A percentile compares a stretch with the other conserved stretches of the same genome.
These are phyloP conservation scores for Sitodiplosis mosellana DNA, from an alignment of 1,140 invertebrate species.

Conservation along the genomic window DNA sequence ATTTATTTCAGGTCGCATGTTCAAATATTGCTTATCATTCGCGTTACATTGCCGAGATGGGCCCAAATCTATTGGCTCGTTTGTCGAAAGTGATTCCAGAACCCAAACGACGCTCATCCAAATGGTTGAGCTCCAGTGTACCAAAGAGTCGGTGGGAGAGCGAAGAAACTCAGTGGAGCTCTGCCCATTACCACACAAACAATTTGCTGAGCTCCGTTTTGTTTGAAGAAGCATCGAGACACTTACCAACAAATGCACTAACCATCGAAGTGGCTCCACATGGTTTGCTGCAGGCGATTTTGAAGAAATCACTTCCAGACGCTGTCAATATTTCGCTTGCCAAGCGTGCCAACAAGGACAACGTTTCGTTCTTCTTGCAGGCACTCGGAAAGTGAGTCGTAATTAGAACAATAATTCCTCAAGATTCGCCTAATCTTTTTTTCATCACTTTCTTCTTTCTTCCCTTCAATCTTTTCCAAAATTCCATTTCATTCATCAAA, in stretches of 20 bases:
- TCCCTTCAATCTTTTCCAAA: too few relatives aligned
- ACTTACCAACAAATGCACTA: slow-evolving; percentile 62
- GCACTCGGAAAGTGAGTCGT: slow-evolving; percentile 51
- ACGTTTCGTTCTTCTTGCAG: slow-evolving; percentile 44
- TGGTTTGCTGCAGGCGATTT: slow-evolving; percentile 53
- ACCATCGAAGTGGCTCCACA: slow-evolving; percentile 71
- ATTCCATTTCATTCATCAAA: too few relatives aligned
- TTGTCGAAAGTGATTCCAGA: slow-evolving; percentile 47
- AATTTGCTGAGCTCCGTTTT: slow-evolving; percentile 70
- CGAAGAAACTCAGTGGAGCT: slow-evolving; percentile 45
- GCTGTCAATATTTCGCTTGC: slow-evolving; percentile 59
- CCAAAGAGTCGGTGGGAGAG: slow-evolving; percentile 52
- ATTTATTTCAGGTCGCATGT: slow-evolving; percentile 31
- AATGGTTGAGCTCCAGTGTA: slow-evolving; percentile 79
- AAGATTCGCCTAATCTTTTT: too few relatives aligned
- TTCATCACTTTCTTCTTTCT: too few relatives aligned
- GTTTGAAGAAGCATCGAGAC: slow-evolving; percentile 62
- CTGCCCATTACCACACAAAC: slow-evolving; percentile 85
- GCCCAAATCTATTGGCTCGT: slow-evolving; percentile 51
- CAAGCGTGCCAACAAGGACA: slow-evolving; percentile 51
- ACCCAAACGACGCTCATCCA: slow-evolving; percentile 46
- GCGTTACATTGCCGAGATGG: slow-evolving; percentile 50
- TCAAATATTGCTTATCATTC: slow-evolving; percentile 76
- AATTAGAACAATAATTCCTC: too few relatives aligned
- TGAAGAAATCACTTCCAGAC: slow-evolving; percentile 34